Percentiles rank a stretch among this genome's conserved stretches.
Evolutionary conservation across 2,888 invertebrate genomes (phyloP).

Genomic region (Noctua comes): DNA sequence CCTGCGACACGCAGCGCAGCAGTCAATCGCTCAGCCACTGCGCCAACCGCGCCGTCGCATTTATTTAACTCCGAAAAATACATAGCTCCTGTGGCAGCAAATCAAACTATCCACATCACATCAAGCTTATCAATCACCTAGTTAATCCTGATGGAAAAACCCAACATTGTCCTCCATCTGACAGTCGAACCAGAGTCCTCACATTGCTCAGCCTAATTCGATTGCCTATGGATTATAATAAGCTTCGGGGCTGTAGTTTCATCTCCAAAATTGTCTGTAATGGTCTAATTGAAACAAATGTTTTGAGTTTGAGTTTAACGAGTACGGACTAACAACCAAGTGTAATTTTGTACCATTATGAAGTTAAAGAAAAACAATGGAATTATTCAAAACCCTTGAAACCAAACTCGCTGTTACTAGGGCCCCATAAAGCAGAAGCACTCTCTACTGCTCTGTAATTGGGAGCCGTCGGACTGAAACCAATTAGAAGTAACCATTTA

Average conservation of each 20-base stretch:
- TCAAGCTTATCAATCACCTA: neutral
- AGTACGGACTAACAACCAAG: neutral
- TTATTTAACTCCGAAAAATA: no score
- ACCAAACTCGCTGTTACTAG: constrained; percentile 32
- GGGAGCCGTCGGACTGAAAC: constrained; percentile 66
- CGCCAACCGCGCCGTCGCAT: no score
- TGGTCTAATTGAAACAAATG: no score
- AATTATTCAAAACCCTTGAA: neutral
- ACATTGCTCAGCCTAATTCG: neutral
- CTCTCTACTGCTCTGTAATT: constrained; percentile 64
- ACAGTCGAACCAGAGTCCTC: neutral
- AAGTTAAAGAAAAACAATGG: neutral
- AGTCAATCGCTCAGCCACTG: no score
- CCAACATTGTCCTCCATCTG: neutral
- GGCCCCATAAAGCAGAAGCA: constrained; percentile 45
- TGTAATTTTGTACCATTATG: neutral
- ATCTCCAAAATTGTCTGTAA: no score
- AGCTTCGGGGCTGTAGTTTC: no score
- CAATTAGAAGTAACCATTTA: constrained; percentile 68
- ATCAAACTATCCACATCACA: neutral
- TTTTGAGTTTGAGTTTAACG: no score
- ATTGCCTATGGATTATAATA: no score
- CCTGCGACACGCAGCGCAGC: no score
- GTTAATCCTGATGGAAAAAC: neutral
- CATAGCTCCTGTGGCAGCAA: no score